Evolutionary conservation across 2,797 vertebrate genomes (phyloP), one percentile per base, ranked within the genome.

Genomic region (Iguana delicatissima): DNA sequence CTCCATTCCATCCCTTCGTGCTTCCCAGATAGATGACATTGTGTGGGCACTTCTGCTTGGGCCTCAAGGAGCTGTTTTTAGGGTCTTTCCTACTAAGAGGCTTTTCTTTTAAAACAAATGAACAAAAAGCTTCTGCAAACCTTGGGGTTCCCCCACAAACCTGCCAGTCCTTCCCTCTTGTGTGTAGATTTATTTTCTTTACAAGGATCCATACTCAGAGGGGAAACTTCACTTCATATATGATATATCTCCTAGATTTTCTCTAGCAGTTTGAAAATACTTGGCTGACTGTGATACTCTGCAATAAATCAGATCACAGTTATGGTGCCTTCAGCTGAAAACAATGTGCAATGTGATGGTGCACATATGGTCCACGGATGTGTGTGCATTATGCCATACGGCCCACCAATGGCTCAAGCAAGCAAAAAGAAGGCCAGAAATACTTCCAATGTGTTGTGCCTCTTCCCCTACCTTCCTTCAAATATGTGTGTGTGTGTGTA

Each of bases 261-360:
- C 55, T 89, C 57, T 26, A 50, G 42, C 82, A 52, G 62, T 57
- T 72, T 73, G 20, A 9, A 85, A 50, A 64, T 79, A 72, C 50
- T 85, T 29, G 14, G n/a, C 84, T 85, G 35, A 38, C 83, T 72
- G 38, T 85, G 32, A 89, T n/a, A 72, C 62, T 72, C 55, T 72
- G 24, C 42, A 80, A 85, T 88, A 80, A 88, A 85, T 50, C 62
- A 88, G 81, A 62, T 73, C 74, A 16, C 29, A 91, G 64, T 64
- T 88, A 80, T 59, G n/a, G 86, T 80, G 62, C 76, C 74, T 89
- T 85, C 55, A 80, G 29, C 18, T 69, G 35, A 84, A 57, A 84
- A 55, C 81, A 64, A 77, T 13, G 35, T 72, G 52, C 35, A 91
- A 42, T 64, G 12, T 89, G 76, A 80, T 85, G 62, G 38, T 77